Conservation (phyloP, 2,888 invertebrate genomes). For the Pristionchus arcanus region DNA sequence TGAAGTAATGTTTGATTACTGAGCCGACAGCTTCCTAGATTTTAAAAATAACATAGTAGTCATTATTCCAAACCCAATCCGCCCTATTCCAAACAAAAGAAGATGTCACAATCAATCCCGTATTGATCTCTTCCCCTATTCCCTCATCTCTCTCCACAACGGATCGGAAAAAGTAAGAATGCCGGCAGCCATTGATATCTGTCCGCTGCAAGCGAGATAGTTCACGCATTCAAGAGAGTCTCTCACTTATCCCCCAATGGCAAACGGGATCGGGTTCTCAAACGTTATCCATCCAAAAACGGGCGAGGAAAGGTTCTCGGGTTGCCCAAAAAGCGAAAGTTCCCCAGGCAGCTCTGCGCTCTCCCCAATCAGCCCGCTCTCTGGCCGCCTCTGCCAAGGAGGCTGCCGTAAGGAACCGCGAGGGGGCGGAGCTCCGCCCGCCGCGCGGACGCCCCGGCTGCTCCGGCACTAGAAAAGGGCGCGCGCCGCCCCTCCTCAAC, state of each 20-base stretch:
- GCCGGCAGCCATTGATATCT: slow-evolving; percentile 3
- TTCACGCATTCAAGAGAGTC: background rate
- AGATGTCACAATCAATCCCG: slow-evolving; percentile 10
- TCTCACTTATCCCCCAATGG: background rate
- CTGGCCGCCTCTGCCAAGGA: background rate
- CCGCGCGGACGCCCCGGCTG: background rate
- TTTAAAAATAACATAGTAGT: too few species aligned
- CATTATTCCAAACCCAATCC: too few species aligned
- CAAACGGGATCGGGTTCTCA: slow-evolving; percentile 37
- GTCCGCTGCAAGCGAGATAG: background rate
- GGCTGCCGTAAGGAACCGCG: background rate
- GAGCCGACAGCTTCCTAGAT: too few species aligned
- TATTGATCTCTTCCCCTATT: background rate
- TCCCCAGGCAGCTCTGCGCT: background rate
- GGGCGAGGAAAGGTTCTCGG: slow-evolving; percentile 39
- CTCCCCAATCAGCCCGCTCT: background rate
- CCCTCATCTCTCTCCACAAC: background rate
- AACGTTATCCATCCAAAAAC: background rate
- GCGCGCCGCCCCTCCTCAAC: background rate
- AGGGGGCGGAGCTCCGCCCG: slow-evolving; percentile 42
- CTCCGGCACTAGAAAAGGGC: slow-evolving; percentile 25
- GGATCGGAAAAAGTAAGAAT: slow-evolving; percentile 14
- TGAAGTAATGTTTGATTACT: background rate
- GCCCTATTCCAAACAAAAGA: background rate
- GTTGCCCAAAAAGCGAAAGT: slow-evolving; percentile 43